Conservation (phyloP, 2,113 vertebrate genomes). For the Equus quagga region DNA sequence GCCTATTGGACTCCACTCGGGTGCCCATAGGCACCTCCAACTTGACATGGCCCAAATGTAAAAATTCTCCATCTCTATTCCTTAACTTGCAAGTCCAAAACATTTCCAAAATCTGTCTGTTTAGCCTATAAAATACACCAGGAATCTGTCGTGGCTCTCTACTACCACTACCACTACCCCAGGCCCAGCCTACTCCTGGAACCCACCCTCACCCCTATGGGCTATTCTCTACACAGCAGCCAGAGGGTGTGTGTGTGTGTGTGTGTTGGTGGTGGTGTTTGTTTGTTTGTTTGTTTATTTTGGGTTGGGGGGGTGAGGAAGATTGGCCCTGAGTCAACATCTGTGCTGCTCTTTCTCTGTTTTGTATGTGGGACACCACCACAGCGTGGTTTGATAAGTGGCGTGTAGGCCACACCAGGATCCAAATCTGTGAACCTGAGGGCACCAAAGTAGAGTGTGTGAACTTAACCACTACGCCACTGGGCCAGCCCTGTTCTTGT, state of each 20-base stretch:
- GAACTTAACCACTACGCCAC: too few relatives aligned
- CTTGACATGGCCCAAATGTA: not conserved
- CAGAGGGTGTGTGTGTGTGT: not conserved
- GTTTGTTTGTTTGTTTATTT: too few relatives aligned
- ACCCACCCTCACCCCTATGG: not conserved
- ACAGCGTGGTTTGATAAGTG: too few relatives aligned
- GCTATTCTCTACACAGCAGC: not conserved
- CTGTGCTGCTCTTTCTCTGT: too few relatives aligned
- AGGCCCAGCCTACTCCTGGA: not conserved
- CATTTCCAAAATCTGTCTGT: not conserved
- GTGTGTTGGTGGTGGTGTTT: not conserved
- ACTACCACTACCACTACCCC: not conserved
- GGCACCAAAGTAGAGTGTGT: too few relatives aligned
- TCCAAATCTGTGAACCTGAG: too few relatives aligned
- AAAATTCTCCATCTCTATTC: not conserved
- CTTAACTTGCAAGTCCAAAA: not conserved
- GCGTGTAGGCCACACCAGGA: too few relatives aligned
- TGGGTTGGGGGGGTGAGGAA: too few relatives aligned
- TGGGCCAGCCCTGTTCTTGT: not conserved
- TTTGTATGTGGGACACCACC: too few relatives aligned
- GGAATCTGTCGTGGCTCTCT: not conserved
- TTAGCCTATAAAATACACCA: not conserved
- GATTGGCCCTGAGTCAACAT: too few relatives aligned
- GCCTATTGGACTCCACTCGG: not conserved
- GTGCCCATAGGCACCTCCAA: not conserved